A percentile compares a stretch with the other conserved stretches of the same genome.
Evolutionary conservation across 2,888 invertebrate species (phyloP).

Genomic region (Melolontha melolontha): DNA sequence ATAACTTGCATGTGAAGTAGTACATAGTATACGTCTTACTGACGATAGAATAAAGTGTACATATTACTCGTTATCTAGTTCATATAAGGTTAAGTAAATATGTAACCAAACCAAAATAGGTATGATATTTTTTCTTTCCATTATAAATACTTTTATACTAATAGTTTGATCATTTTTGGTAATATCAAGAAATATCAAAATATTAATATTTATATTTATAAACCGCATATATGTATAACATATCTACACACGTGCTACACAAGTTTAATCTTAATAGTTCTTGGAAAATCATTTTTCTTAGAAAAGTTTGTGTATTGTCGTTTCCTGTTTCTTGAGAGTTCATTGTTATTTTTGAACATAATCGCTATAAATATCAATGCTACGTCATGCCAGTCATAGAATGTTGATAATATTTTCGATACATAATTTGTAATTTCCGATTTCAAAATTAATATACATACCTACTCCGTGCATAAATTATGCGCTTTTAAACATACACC

Average conservation of each 20-base stretch:
- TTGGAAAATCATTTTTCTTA: conserved; percentile 1
- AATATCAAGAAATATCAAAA: too few relatives aligned
- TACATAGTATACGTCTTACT: conserved; percentile 14
- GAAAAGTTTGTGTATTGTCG: background rate
- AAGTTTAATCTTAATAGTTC: background rate
- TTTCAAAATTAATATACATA: background rate
- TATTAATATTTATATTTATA: background rate
- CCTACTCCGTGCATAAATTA: background rate
- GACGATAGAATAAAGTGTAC: background rate
- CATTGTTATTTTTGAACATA: conserved; percentile 10
- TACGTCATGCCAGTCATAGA: background rate
- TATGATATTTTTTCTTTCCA: conserved; percentile 1
- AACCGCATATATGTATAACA: too few relatives aligned
- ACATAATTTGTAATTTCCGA: background rate
- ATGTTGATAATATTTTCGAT: background rate
- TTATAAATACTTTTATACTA: background rate
- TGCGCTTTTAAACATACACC: too few relatives aligned
- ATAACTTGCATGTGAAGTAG: conserved; percentile 27
- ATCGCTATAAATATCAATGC: conserved; percentile 2
- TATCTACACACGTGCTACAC: too few relatives aligned
- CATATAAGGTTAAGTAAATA: conserved; percentile 27
- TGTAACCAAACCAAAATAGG: conserved; percentile 14
- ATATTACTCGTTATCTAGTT: conserved; percentile 26
- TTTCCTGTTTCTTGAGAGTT: conserved; percentile 6
- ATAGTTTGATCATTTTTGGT: background rate